These are phyloP conservation scores for Syngnathus typhle DNA, from an alignment of 2,113 vertebrate genomes.

Conservation along the genomic window DNA sequence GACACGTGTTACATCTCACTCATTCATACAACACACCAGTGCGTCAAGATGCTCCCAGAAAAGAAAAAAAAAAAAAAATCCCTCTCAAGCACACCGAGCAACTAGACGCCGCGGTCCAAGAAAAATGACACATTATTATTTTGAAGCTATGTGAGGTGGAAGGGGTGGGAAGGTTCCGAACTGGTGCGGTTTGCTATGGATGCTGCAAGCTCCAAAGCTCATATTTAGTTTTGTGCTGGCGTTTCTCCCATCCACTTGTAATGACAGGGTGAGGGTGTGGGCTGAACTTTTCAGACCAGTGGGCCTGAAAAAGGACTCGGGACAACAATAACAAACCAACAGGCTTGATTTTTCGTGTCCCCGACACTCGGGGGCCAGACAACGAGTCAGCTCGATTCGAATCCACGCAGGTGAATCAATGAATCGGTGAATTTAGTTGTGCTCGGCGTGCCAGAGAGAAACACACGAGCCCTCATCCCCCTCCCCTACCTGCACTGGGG, in stretches of 20 bases:
- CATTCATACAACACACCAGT: conserved; percentile 16
- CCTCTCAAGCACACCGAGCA: conserved; percentile 43
- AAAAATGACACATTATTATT: conserved; percentile 73
- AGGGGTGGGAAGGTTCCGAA: conserved; percentile 61
- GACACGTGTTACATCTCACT: conserved; percentile 44
- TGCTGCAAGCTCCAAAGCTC: conserved; percentile 62
- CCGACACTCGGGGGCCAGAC: conserved; percentile 35
- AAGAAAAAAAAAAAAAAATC: conserved; percentile 12
- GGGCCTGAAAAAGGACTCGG: conserved; percentile 51
- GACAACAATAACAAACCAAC: conserved; percentile 68
- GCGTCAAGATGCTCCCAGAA: conserved; percentile 11
- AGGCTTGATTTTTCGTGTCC: conserved; percentile 56
- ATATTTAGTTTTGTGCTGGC: conserved; percentile 69
- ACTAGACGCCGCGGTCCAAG: conserved; percentile 52
- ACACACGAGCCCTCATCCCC: conserved; percentile 56
- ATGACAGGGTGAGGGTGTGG: conserved; percentile 67
- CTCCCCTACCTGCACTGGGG: conserved; percentile 95
- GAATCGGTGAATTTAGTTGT: background rate
- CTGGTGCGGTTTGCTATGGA: conserved; percentile 49
- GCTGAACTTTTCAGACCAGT: conserved; percentile 54
- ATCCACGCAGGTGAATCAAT: conserved; percentile 12
- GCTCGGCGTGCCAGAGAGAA: background rate
- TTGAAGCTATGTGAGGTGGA: conserved; percentile 66
- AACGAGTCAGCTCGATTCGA: conserved; percentile 25
- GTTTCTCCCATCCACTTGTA: conserved; percentile 63